Evolutionary conservation across 2,113 vertebrate genomes (phyloP).

Genomic region (Dasyornis broadbenti): DNA sequence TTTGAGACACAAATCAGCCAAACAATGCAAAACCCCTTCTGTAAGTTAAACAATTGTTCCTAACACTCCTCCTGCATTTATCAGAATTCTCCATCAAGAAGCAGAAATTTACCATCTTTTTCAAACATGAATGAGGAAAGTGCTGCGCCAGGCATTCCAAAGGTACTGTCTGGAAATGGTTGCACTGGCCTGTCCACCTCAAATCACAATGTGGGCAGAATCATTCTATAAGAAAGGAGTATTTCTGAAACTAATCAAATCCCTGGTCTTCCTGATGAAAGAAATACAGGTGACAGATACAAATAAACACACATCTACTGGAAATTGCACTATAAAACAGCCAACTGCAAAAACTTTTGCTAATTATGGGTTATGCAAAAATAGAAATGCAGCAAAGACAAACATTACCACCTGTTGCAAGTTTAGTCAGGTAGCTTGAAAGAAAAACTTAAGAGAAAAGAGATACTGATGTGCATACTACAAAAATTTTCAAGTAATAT

Average conservation of each 20-base stretch:
- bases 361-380: background rate
- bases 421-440: background rate
- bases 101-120: background rate
- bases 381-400: background rate
- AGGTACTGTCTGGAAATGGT: background rate
- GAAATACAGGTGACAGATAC: background rate
- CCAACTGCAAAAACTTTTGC: background rate
- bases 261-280: background rate
- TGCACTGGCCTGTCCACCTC: background rate
- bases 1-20: background rate
- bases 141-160: background rate
- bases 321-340: background rate
- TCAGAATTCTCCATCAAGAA: background rate
- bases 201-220: background rate
- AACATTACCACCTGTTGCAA: background rate
- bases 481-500: background rate
- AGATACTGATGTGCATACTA: fast-evolving
- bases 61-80: background rate
- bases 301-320: background rate
- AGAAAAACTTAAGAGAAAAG: background rate
- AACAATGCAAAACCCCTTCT: background rate
- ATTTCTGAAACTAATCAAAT: background rate
- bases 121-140: background rate
- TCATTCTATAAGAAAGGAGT: background rate
- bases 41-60: background rate